phyloP scores from a whole-genome alignment of 2,797 vertebrate species.

The Oophaga sylvatica region DNA sequence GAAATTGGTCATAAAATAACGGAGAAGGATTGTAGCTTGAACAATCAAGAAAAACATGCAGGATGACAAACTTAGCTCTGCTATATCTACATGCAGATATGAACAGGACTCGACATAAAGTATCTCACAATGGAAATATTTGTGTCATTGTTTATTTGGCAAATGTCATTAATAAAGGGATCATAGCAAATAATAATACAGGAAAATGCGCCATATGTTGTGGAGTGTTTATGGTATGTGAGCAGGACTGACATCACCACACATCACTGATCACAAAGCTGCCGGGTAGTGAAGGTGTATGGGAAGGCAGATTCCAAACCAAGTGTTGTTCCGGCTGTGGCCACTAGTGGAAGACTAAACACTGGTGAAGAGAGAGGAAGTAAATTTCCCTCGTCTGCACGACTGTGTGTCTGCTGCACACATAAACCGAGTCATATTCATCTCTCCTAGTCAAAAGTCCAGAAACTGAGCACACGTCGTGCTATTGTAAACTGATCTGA shows the following conservation, averaged over 20 bases:
- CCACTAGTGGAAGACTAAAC: constrained; percentile 1
- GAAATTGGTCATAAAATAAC: not conserved
- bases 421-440: not conserved
- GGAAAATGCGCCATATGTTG: not conserved
- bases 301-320: not conserved
- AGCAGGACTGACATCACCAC: not conserved
- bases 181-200: not conserved
- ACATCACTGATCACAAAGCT: not conserved
- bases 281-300: not conserved
- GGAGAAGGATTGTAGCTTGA: not conserved
- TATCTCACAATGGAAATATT: not conserved
- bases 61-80: not conserved
- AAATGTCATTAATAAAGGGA: not conserved
- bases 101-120: not conserved
- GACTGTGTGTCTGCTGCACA: not conserved
- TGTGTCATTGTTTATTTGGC: no score
- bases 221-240: not conserved
- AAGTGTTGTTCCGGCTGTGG: not conserved
- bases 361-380: not conserved
- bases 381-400: not conserved
- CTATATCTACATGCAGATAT: not conserved
- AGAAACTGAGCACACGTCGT: not conserved
- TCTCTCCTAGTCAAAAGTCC: not conserved
- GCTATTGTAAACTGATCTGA: constrained; percentile 7
- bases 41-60: not conserved